phyloP scores from a whole-genome alignment of 2,888 invertebrate species.

The Parasteatoda lunata region DNA sequence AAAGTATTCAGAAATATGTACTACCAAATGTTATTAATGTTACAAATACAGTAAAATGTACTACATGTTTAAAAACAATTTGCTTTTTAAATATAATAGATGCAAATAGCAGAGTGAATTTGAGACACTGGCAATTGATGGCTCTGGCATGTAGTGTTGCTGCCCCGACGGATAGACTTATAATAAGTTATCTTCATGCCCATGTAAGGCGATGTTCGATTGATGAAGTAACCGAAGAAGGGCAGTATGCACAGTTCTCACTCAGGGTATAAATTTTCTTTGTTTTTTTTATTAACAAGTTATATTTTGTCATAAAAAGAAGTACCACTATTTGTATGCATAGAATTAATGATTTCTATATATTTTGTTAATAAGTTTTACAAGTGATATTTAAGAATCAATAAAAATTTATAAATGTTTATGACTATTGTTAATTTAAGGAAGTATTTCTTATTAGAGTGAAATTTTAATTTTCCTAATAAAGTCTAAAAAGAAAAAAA shows the following conservation, averaged over 20 bases:
- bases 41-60: too few species aligned
- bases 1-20: too few species aligned
- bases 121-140: constrained; percentile 93
- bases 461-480: too few species aligned
- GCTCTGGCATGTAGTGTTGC: constrained; percentile 87
- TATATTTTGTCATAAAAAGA: neutral
- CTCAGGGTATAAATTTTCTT: constrained; percentile 80
- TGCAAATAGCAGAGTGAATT: constrained; percentile 88
- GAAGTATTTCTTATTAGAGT: too few species aligned
- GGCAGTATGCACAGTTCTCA: constrained; percentile 93
- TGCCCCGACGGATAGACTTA: constrained; percentile 87
- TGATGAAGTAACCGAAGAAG: constrained; percentile 92
- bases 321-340: neutral
- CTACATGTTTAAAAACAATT: too few species aligned
- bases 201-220: constrained; percentile 92
- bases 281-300: too few species aligned
- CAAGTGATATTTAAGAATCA: too few species aligned
- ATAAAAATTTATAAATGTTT: too few species aligned
- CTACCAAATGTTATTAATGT: too few species aligned
- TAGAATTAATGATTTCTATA: neutral
- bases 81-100: constrained; percentile 77
- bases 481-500: too few species aligned
- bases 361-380: neutral
- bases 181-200: constrained; percentile 89
- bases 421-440: too few species aligned